Conservation (phyloP, 2,113 vertebrate species). For the Bos taurus region ARS-UCD2.0 NC_037350.1:18051001-18051500, state of each 20-base stretch:
- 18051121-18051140: not conserved
- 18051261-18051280: not conserved
- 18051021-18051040: not conserved
- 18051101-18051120: not conserved
- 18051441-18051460: not conserved
- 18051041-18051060: not conserved
- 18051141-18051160: not conserved
- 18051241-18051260: not conserved
- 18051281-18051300: not conserved
- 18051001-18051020: not conserved
- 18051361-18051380: not conserved
- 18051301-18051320: not conserved
- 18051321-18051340: not conserved
- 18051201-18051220: not conserved
- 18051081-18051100: not conserved
- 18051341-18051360: not conserved
- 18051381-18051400: not conserved
- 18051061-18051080: not conserved
- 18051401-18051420: not conserved
- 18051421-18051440: accelerated
- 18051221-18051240: not conserved
- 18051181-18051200: not conserved
- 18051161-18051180: not conserved
- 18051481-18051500: not conserved
- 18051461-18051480: not conserved